Percentiles rank a stretch among this genome's conserved stretches.
Conservation (phyloP, 1,140 invertebrate species). For the Choristoneura fumiferana region DNA sequence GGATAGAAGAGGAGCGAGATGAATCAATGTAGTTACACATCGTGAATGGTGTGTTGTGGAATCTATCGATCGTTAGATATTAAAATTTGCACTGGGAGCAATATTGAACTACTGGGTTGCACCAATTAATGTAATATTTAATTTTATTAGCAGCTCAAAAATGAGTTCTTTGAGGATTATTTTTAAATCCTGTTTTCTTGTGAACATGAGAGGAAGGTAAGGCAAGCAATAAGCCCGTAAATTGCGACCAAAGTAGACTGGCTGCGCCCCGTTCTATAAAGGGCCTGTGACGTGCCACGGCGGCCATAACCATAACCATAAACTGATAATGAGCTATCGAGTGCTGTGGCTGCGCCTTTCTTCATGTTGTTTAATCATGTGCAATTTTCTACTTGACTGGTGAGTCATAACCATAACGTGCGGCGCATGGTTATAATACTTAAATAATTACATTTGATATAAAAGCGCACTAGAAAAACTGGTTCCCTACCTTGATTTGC, state of each 20-base stretch:
- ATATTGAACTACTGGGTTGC: no score
- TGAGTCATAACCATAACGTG: no score
- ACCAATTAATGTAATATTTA: no score
- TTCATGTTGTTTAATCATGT: conserved; percentile 10
- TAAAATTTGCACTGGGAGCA: background rate
- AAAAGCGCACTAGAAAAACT: no score
- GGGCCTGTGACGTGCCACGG: background rate
- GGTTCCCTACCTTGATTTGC: no score
- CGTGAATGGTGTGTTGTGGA: background rate
- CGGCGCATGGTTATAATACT: no score
- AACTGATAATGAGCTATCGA: conserved; percentile 16
- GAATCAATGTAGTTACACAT: background rate
- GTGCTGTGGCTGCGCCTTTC: background rate
- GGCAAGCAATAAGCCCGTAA: conserved; percentile 14
- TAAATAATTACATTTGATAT: no score
- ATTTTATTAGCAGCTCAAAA: no score
- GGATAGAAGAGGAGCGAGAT: conserved; percentile 3
- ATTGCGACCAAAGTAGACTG: conserved; percentile 5
- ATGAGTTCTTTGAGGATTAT: no score
- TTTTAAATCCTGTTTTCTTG: no score
- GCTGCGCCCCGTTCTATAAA: conserved; percentile 16
- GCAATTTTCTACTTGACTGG: background rate
- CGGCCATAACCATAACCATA: conserved; percentile 9
- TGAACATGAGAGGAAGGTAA: no score
- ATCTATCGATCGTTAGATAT: conserved; percentile 4